A percentile compares a stretch with the other conserved stretches of the same genome.
Conservation (phyloP, 2,113 vertebrate genomes). For the Limnothrissa miodon region DNA sequence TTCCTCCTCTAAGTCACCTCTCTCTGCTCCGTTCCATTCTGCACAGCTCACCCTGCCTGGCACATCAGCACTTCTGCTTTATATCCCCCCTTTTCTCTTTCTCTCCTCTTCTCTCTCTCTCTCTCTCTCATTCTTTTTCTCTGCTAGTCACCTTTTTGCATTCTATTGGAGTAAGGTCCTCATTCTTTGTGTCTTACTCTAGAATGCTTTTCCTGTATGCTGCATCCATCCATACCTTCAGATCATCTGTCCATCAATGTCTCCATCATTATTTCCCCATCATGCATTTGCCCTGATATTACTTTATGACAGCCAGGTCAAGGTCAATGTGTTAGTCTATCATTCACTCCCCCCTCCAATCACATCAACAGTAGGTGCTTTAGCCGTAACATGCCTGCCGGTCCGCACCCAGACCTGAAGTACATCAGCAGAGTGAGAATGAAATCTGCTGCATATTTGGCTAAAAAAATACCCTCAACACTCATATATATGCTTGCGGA, state of each 20-base stretch:
- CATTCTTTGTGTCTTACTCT: not conserved
- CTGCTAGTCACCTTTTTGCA: not conserved
- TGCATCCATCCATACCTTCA: not conserved
- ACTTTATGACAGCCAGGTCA: not conserved
- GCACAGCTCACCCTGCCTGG: not conserved
- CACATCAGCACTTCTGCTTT: not conserved
- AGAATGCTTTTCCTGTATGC: not conserved
- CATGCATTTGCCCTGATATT: not conserved
- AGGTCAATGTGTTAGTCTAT: not conserved
- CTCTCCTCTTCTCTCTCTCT: not conserved
- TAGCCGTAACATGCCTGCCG: not conserved
- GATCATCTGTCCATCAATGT: not conserved
- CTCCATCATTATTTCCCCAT: not conserved
- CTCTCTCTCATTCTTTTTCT: not conserved
- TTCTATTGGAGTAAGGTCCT: not conserved
- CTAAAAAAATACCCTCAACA: no score
- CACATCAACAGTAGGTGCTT: not conserved
- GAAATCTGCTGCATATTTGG: no score
- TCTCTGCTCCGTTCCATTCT: not conserved
- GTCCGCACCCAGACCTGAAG: not conserved
- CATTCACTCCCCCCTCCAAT: not conserved
- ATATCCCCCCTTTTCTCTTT: not conserved
- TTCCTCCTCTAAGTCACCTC: slow-evolving; percentile 9
- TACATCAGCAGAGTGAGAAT: no score
- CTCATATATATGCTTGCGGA: no score